Evolutionary conservation across 2,113 vertebrate genomes (phyloP).

Genomic region (Sphyrna mokarran): DNA sequence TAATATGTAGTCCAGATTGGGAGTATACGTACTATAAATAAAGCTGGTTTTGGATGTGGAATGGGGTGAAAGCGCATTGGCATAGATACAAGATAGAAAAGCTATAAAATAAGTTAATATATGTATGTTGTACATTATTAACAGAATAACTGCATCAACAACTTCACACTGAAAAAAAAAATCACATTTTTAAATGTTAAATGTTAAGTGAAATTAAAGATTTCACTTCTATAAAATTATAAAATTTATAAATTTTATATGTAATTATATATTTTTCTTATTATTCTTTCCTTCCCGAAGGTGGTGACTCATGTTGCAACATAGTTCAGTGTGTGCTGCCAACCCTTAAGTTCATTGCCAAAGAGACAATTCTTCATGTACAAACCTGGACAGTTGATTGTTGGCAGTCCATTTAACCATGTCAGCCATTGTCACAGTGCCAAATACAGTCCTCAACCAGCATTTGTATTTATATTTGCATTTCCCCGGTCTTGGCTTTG

Average conservation of each 20-base stretch:
- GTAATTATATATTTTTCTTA: background rate
- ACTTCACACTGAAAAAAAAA: background rate
- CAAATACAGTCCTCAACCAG: background rate
- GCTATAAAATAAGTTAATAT: background rate
- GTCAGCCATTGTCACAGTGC: no score
- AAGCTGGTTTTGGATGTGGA: background rate
- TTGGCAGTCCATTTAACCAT: slow-evolving; percentile 3
- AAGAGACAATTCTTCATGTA: background rate
- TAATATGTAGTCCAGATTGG: background rate
- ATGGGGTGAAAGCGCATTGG: background rate
- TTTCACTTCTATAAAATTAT: background rate
- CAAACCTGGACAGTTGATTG: background rate
- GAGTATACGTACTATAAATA: background rate
- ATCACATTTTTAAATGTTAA: background rate
- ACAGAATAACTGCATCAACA: background rate
- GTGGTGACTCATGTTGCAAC: background rate
- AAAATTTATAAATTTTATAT: background rate
- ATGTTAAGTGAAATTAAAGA: no score
- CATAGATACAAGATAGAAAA: background rate
- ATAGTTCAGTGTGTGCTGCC: background rate
- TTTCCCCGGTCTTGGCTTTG: background rate
- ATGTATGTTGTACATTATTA: background rate
- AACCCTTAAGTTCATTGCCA: background rate
- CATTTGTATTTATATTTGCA: background rate
- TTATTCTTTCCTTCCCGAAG: background rate